Evolutionary conservation across 2,797 vertebrate genomes (phyloP).

Genomic region (Perodicticus potto): DNA sequence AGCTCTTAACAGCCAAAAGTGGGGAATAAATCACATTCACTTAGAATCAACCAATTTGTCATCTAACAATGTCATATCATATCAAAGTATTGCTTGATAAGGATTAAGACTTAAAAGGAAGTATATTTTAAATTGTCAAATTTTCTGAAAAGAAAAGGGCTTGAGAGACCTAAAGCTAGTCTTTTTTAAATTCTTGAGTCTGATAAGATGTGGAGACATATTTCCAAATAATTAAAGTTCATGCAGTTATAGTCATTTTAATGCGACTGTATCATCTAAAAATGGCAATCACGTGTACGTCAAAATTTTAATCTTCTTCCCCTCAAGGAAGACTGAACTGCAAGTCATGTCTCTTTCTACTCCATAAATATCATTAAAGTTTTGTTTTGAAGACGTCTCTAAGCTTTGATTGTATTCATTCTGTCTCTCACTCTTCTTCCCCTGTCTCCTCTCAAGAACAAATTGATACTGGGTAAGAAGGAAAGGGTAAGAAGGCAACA

Average conservation of each 20-base stretch:
- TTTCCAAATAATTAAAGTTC: constrained; percentile 79
- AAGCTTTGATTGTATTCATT: not conserved
- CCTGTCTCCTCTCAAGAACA: not conserved
- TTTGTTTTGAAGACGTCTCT: constrained; percentile 37
- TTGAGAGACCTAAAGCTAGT: constrained; percentile 58
- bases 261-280: not conserved
- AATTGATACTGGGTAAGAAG: not conserved
- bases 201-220: constrained; percentile 74
- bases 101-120: constrained; percentile 84
- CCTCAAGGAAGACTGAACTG: not conserved
- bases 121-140: constrained; percentile 80
- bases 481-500: not conserved
- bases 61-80: constrained; percentile 83
- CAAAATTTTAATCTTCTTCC: not conserved
- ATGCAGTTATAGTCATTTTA: constrained; percentile 12
- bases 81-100: constrained; percentile 80
- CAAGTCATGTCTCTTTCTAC: not conserved
- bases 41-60: constrained; percentile 86
- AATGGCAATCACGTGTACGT: not conserved
- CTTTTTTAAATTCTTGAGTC: constrained; percentile 73
- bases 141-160: constrained; percentile 76
- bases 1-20: constrained; percentile 80
- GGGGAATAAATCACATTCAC: constrained; percentile 84
- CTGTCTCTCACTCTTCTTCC: not conserved
- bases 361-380: constrained; percentile 25